Evolutionary conservation across 2,888 invertebrate genomes (phyloP), one percentile per base, ranked within the genome.

Genomic region (Chloroclysta siterata): DNA sequence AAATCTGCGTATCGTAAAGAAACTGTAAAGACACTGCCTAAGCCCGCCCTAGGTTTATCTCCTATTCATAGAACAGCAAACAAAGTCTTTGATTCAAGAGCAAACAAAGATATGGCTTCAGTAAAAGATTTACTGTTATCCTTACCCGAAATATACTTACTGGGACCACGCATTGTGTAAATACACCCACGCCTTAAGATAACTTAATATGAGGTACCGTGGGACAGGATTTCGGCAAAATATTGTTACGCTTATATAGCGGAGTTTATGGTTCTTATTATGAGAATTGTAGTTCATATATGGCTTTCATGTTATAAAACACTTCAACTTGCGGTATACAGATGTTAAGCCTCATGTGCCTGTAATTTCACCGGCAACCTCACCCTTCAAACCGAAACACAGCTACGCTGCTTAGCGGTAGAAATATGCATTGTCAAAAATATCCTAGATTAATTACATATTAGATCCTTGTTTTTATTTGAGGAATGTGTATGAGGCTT

Each of bases 121-220:
- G 51, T 15, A 29, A 46, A 54, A 44, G 48, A 58, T 58, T 58
- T 58, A 58, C 44, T 44, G 28, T 53, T 17, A 58, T 53, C 53
- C 42, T 36, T 33, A 58, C 44, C 58, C 63, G 50, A 58, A 63
- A 58, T 58, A 46, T 59, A 59, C 54, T 63, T 51, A 51, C 53
- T 46, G 50, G n/a, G 50, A 41, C 29, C 46, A 47, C 17, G 11
- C 46, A 22, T 53, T 53, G 54, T 59, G 41, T 55, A 55, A 59
- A 59, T 59, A 63, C 47, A 52, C 54, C 50, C 17, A 33, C 39
- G 33, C 14, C 50, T 57, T 53, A 53, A 39, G 50, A 36, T 52
- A 47, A 65, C 48, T 53, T 55, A 29, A 55, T 63, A 63, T 39
- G 10, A 51, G 50, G 41, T 59, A 59, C 11, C 51, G 39, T 55